Evolutionary conservation across 2,797 vertebrate species (phyloP).

Genomic region (Chelmon rostratus): DNA sequence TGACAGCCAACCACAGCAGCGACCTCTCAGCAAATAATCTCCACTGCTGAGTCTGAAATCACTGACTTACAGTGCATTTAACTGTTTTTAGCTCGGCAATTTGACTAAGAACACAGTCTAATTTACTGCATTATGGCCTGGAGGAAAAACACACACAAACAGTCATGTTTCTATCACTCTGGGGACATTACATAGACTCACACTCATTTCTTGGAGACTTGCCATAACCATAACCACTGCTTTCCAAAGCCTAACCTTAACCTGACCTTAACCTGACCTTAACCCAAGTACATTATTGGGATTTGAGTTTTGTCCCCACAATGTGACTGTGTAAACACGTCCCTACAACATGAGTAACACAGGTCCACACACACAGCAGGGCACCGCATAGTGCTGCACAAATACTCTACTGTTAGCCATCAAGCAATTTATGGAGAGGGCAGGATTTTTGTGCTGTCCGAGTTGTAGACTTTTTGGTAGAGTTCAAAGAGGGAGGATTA

Average conservation of each 20-base stretch:
- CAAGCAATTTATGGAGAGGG: not conserved
- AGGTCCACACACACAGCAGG: conserved; percentile 7
- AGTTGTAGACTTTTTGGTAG: not conserved
- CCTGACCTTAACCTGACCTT: too few relatives aligned
- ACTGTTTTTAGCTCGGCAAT: conserved; percentile 56
- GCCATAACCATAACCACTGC: too few relatives aligned
- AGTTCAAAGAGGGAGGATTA: not conserved
- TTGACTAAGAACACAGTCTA: conserved; percentile 56
- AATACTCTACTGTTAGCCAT: not conserved
- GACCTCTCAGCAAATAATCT: conserved; percentile 52
- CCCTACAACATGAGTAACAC: too few relatives aligned
- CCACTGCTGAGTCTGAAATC: conserved; percentile 35
- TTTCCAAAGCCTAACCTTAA: too few relatives aligned
- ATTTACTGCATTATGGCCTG: conserved; percentile 58
- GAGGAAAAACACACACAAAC: conserved; percentile 16
- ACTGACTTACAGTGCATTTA: conserved; percentile 64
- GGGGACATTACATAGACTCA: too few relatives aligned
- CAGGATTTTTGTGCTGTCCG: not conserved
- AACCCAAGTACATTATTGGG: too few relatives aligned
- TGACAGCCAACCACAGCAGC: conserved; percentile 46
- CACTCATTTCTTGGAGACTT: too few relatives aligned
- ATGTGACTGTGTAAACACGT: too few relatives aligned
- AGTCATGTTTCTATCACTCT: too few relatives aligned
- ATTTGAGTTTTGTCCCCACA: too few relatives aligned
- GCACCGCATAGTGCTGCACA: not conserved